phyloP scores from a whole-genome alignment of 2,888 invertebrate species.

The Thereva unica region DNA sequence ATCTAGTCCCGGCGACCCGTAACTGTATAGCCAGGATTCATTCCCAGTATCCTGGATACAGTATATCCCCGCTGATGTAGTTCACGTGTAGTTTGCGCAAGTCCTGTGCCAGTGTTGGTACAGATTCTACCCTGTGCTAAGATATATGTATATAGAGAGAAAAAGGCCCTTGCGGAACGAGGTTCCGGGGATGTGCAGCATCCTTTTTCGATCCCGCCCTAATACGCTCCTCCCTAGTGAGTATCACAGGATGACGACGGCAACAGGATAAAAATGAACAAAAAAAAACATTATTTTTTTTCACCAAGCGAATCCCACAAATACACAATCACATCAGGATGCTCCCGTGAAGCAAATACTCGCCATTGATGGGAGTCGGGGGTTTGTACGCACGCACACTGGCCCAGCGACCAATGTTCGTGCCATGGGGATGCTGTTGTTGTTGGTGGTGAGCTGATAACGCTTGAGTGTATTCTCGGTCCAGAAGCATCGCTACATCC shows the following conservation, averaged over 20 bases:
- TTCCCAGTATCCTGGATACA: slow-evolving; percentile 4
- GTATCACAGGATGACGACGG: slow-evolving; percentile 31
- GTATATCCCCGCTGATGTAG: background rate
- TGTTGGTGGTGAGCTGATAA: background rate
- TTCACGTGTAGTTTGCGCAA: slow-evolving; percentile 38
- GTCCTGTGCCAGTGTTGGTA: slow-evolving; percentile 30
- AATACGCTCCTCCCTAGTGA: slow-evolving; percentile 44
- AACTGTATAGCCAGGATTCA: slow-evolving; percentile 35
- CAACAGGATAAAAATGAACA: slow-evolving; percentile 34
- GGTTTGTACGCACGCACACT: background rate
- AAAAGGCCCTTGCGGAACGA: background rate
- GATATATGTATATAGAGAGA: slow-evolving; percentile 16
- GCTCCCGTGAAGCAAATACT: slow-evolving; percentile 29
- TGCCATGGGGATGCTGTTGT: slow-evolving; percentile 15
- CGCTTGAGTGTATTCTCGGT: no score
- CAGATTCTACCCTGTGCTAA: slow-evolving; percentile 10
- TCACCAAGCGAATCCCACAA: slow-evolving; percentile 23
- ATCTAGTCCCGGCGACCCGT: slow-evolving; percentile 40
- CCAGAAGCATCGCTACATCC: no score
- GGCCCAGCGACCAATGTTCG: slow-evolving; percentile 5
- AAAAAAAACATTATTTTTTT: slow-evolving; percentile 21
- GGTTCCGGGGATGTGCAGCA: slow-evolving; percentile 33
- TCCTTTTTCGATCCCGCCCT: slow-evolving; percentile 44
- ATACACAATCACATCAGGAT: slow-evolving; percentile 25
- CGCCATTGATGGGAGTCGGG: slow-evolving; percentile 8